Evolutionary conservation across 2,113 vertebrate genomes (phyloP), one percentile per base, ranked within the genome.

Genomic region (Gallinago media): DNA sequence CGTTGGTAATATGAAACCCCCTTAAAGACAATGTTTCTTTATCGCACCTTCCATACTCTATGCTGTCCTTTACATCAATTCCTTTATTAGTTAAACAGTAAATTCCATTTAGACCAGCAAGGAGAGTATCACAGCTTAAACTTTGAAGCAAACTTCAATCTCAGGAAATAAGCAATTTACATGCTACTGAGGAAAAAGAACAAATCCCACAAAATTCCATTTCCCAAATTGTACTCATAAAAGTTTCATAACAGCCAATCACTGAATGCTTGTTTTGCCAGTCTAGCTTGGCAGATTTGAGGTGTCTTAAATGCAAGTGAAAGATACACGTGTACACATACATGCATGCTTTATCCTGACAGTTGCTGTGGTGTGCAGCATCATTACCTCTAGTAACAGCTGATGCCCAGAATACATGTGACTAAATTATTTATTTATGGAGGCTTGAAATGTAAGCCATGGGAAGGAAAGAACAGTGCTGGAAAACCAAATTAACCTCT

Each of bases 1-100:
- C 82, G 46, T 14, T 87, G 76, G 97, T 96, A 98, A 98, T 58
- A 47, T 68, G 94, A 98, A 96, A 97, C 96, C 63, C 81, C 91
- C 95, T 94, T 89, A 87, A 94, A 98, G 95, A 96, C 93, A 97
- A 32, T 94, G 75, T 94, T 96, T 91, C 95, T 97, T 98, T 97
- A 96, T 98, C 94, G 65, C 88, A 85, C 65, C 88, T 78, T 94
- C 26, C 55, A 34, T 75, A 68, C 58, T 75, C 46, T 54, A 63
- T 44, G 29, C 95, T 97, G 95, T 90, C 47, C 89, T 97, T 97
- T 93, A 93, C 81, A 84, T 97, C 96, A 96, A 26, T 93, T 94
- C 56, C 63, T 97, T 95, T 97, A 95, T 96, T 97, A 94, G 93
- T 95, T 94, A 96, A 97, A 97, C 94, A 96, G 92, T 91, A 95